These are phyloP conservation scores for Cyrtonyx montezumae DNA, from an alignment of 2,113 vertebrate genomes.

Conservation along the genomic window DNA sequence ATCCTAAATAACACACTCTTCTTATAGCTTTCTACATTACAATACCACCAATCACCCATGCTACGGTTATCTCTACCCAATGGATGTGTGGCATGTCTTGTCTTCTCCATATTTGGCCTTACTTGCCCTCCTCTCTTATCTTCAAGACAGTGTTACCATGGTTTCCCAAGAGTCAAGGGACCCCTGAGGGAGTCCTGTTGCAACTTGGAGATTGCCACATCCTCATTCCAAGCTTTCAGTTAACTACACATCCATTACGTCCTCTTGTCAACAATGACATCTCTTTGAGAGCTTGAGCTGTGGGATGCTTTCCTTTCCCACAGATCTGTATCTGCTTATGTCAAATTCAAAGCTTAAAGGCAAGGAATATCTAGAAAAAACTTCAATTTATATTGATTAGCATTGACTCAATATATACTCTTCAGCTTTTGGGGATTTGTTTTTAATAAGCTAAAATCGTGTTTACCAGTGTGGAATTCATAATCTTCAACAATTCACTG, in stretches of 20 bases:
- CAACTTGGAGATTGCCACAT: too few relatives aligned
- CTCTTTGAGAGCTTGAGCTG: neutral
- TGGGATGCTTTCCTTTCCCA: neutral
- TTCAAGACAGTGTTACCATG: too few relatives aligned
- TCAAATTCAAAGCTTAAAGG: neutral
- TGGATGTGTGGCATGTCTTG: too few relatives aligned
- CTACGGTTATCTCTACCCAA: too few relatives aligned
- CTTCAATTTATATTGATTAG: slow-evolving; percentile 9
- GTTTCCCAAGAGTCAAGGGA: too few relatives aligned
- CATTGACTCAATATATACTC: neutral
- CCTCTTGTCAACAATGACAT: slow-evolving; percentile 31
- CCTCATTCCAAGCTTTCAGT: too few relatives aligned
- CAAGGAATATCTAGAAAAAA: neutral
- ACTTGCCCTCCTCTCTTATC: too few relatives aligned
- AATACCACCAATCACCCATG: too few relatives aligned
- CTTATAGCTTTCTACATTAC: too few relatives aligned
- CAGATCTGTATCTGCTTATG: neutral
- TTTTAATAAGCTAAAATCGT: neutral
- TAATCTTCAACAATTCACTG: neutral
- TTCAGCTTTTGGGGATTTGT: neutral
- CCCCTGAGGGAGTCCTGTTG: too few relatives aligned
- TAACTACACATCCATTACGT: fast-evolving
- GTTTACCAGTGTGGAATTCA: neutral
- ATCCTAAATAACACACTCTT: too few relatives aligned
- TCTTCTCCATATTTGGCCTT: too few relatives aligned